Percentiles rank a stretch among this genome's conserved stretches.
phyloP scores from a whole-genome alignment of 2,797 vertebrate species.

The Platalea minor region DNA sequence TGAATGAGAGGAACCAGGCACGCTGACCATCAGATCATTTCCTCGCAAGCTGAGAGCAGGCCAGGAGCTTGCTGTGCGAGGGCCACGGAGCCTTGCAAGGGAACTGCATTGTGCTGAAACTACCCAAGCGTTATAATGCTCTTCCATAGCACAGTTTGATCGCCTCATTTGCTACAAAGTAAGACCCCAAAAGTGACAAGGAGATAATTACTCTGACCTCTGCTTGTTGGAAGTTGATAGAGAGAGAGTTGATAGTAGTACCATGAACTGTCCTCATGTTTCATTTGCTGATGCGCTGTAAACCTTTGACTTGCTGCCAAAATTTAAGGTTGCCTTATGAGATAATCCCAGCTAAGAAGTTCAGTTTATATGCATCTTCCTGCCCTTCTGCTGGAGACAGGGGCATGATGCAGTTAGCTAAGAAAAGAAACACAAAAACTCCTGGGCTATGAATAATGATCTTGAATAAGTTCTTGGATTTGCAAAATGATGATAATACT shows the following conservation, averaged over 20 bases:
- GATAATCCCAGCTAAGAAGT: constrained; percentile 8
- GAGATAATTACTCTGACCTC: neutral
- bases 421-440: constrained; percentile 35
- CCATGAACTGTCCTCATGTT: neutral
- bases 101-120: neutral
- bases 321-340: neutral
- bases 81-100: neutral
- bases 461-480: constrained; percentile 1
- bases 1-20: neutral
- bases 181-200: constrained; percentile 1
- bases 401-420: constrained; percentile 12
- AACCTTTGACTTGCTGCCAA: constrained; percentile 29
- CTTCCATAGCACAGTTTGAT: neutral
- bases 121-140: neutral
- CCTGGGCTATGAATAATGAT: neutral
- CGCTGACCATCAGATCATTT: neutral
- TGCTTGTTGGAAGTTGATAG: neutral
- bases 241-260: neutral
- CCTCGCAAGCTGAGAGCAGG: neutral
- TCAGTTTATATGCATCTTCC: constrained; percentile 1
- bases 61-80: neutral
- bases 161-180: neutral
- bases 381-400: neutral
- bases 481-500: constrained; percentile 17
- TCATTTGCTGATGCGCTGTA: neutral